Evolutionary conservation across 64 coral and sea anemone genomes (phyloP), one percentile per base, ranked within the genome.

Genomic region (Acropora yongei): DNA sequence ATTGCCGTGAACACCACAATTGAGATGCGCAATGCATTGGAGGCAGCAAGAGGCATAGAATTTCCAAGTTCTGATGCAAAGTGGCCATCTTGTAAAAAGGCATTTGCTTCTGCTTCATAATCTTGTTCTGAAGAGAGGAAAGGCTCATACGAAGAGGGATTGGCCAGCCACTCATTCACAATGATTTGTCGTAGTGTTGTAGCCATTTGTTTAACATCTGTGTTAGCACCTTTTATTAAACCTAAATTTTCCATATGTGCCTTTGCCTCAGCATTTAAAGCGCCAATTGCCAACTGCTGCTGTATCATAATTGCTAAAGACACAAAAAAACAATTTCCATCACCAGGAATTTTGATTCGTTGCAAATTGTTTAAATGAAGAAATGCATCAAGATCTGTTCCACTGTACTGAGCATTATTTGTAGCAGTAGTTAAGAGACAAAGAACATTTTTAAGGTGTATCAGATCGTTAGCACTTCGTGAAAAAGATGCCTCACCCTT

Each of bases 371-470:
- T 63, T 63, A 14, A 63, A 63, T 9, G 8, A 63, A 63, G 58
- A 63, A 63, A 63, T 63, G 8, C 58, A 63, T 63, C 58, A 9
- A 63, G 8, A 63, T 63, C 58, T 63, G 0, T 14, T 63, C 1
- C 58, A 63, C 58, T 63, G 8, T 9, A 14, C 58, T 63, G 8
- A 63, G 58, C 10, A 63, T 14, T 63, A 63, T 1, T 90, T 30
- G 43, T 39, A 78, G 19, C 88, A 68, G 76, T 57, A 68, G 88
- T 80, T 65, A 89, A 13, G 46, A 90, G 66, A 60, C 41, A 72
- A 80, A 72, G 88, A 67, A 30, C 76, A 90, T 90, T 80, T 71
- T 90, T 80, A 57, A 80, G 60, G 58, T 90, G 76, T 16, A 90
- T 80, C n/a, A 90, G 76, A 68, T 71, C 50, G 8, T 78, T 69